Evolutionary conservation across 2,113 vertebrate genomes (phyloP).

Genomic region (Scophthalmus maximus): DNA sequence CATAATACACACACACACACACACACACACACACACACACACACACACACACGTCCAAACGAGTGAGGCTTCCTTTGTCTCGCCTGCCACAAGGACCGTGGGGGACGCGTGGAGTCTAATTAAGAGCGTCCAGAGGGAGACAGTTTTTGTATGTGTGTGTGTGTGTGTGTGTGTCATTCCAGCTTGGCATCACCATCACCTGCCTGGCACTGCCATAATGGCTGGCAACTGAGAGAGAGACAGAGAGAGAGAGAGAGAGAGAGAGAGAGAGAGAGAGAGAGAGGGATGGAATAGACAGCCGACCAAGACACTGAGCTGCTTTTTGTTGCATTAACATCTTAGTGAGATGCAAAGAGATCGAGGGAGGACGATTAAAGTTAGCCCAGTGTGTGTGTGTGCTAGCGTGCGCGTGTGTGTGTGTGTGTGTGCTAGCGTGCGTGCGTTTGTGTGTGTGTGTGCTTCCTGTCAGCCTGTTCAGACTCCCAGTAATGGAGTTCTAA

Average conservation of each 20-base stretch:
- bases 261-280: conserved; percentile 16
- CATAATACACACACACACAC: conserved; percentile 45
- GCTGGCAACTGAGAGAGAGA: conserved; percentile 69
- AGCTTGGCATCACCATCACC: conserved; percentile 83
- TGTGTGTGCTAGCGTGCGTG: background rate
- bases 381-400: background rate
- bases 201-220: conserved; percentile 78
- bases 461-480: conserved; percentile 1
- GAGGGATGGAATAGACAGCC: conserved; percentile 26
- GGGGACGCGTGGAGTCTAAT: conserved; percentile 85
- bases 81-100: conserved; percentile 77
- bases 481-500: conserved; percentile 47
- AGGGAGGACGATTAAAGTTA: background rate
- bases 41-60: conserved; percentile 75
- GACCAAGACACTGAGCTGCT: conserved; percentile 25
- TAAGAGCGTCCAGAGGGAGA: conserved; percentile 84
- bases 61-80: conserved; percentile 85
- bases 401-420: conserved; percentile 10
- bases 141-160: conserved; percentile 57
- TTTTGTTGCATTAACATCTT: conserved; percentile 24
- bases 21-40: conserved; percentile 59
- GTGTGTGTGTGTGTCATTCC: conserved; percentile 77
- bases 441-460: background rate
- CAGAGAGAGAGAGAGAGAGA: conserved; percentile 15
- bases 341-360: background rate